Percentiles rank a stretch among this genome's conserved stretches.
Evolutionary conservation across 2,797 vertebrate species (phyloP).

Genomic region (Falco novaeseelandiae): DNA sequence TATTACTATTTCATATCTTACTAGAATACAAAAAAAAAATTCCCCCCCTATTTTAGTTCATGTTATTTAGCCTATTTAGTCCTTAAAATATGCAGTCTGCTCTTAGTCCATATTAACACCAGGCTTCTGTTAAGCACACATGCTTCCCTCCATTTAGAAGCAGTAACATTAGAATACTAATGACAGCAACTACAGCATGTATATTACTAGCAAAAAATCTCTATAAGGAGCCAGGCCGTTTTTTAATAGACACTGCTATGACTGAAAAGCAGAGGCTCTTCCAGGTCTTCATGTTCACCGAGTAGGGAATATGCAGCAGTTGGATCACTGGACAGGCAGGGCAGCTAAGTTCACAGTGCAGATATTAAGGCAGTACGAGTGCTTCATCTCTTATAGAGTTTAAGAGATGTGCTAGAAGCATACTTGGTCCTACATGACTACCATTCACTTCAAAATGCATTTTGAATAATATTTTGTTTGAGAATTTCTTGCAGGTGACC

Average conservation of each 20-base stretch:
- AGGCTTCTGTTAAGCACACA: background rate
- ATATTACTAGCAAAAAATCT: background rate
- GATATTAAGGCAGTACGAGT: background rate
- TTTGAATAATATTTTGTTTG: background rate
- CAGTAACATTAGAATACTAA: background rate
- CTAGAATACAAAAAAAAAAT: fast-evolving
- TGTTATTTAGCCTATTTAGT: background rate
- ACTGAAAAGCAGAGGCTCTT: background rate
- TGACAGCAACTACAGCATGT: background rate
- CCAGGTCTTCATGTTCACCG: fast-evolving
- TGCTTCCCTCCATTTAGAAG: background rate
- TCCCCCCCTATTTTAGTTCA: background rate
- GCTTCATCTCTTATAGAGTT: background rate
- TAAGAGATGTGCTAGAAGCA: background rate
- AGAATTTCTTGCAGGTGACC: background rate
- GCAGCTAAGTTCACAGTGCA: background rate
- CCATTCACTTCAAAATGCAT: background rate
- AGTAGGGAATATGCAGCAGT: background rate
- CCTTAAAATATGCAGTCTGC: background rate
- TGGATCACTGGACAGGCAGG: no score
- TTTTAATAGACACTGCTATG: background rate
- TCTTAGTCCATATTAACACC: background rate
- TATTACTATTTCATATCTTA: background rate
- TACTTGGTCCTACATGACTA: background rate
- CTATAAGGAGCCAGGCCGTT: background rate